phyloP scores from a whole-genome alignment of 2,888 invertebrate genomes.

The Stenodema calcarata region DNA sequence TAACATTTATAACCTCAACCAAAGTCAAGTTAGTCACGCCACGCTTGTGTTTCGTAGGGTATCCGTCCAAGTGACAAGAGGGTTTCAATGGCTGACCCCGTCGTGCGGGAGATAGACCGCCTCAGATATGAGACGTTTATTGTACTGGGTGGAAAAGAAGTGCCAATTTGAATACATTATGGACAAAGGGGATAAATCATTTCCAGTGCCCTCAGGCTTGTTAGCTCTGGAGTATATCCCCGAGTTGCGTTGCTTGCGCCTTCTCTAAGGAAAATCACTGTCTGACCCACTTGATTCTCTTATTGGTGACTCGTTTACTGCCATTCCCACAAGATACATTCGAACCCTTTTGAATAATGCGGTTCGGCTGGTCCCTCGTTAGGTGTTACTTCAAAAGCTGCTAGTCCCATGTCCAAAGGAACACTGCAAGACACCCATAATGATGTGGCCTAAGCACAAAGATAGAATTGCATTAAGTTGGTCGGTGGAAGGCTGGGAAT shows the following conservation, averaged over 20 bases:
- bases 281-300: slow-evolving; percentile 5
- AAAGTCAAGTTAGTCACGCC: not conserved
- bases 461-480: not conserved
- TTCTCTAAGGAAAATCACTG: not conserved
- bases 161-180: slow-evolving; percentile 41
- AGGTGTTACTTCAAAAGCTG: not conserved
- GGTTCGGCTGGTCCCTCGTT: not conserved
- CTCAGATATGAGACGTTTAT: not conserved
- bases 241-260: not conserved
- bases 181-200: slow-evolving; percentile 39
- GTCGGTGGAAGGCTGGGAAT: not conserved
- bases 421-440: not conserved
- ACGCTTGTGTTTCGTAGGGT: not conserved
- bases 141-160: slow-evolving; percentile 19
- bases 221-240: slow-evolving; percentile 15
- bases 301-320: not conserved
- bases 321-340: not conserved
- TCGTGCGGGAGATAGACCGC: slow-evolving; percentile 11
- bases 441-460: not conserved
- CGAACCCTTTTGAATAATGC: slow-evolving; percentile 7
- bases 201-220: slow-evolving; percentile 21
- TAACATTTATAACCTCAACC: not conserved
- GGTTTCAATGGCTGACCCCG: not conserved
- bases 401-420: not conserved
- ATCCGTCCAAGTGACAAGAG: not conserved